Evolutionary conservation across 1,140 invertebrate genomes (phyloP).

Genomic region (Conus betulinus): DNA sequence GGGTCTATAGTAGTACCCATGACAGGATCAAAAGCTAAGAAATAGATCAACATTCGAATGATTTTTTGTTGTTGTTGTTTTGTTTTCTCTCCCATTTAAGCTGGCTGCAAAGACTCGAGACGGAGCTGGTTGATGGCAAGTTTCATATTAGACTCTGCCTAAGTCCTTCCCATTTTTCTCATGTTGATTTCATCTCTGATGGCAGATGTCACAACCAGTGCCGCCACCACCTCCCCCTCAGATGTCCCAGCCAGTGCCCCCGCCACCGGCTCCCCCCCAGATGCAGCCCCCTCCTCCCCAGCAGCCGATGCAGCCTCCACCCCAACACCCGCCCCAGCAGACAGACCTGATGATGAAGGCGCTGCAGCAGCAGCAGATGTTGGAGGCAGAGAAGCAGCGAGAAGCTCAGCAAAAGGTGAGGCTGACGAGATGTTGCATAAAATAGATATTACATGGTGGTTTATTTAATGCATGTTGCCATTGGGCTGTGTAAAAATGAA

Average conservation of each 20-base stretch:
- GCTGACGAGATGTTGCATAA: not conserved
- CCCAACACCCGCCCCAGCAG: constrained; percentile 33
- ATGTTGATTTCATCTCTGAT: not conserved
- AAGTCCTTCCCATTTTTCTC: not conserved
- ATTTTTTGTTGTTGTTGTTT: no score
- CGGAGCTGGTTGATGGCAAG: no score
- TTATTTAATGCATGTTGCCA: no score
- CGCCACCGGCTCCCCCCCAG: constrained; percentile 12
- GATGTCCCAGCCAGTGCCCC: constrained; percentile 20
- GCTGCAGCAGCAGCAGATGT: constrained; percentile 65
- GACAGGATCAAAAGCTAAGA: no score
- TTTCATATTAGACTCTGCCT: no score
- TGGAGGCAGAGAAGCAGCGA: constrained; percentile 66
- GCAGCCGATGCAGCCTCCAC: constrained; percentile 26
- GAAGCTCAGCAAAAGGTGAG: constrained; percentile 59
- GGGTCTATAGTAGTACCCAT: no score
- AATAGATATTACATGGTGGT: no score
- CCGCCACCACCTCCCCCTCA: constrained; percentile 6
- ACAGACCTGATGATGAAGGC: constrained; percentile 66
- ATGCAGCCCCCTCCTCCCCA: constrained; percentile 46
- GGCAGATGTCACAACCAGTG: constrained; percentile 8
- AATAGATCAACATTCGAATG: no score
- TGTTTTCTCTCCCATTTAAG: no score
- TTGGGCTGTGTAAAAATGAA: no score
- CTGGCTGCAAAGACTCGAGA: no score